Base-by-base conservation (phyloP, 2,888 invertebrate genomes). In the Ormyrus rosae region DNA sequence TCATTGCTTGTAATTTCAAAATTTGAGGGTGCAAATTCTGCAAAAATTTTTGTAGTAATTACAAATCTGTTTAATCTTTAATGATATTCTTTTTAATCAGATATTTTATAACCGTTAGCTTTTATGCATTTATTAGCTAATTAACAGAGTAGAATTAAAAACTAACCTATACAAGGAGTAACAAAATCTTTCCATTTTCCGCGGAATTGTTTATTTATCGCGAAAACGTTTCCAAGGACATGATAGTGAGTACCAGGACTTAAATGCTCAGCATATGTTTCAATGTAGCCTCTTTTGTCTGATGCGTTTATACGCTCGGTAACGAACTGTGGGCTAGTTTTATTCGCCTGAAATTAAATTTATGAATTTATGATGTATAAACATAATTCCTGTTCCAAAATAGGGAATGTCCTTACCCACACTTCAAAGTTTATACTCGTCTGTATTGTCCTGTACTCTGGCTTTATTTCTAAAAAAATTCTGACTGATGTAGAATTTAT, bases 101-200 rank as follows among this genome's bases (percentile, higher is more conserved):
- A 19, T 19, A 19, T 19, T 19, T 19, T 19, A 19, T 19, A 19
- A 19, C 19, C 19, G 19, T 19, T 19, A 19, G 19, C 19, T 19
- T 19, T 19, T 19, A 19, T 19, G 19, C 19, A 19, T 19, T 19
- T 19, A 19, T 6, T 19, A 60, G 11, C 34, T n/a, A 63, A 13
- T 53, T 10, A 8, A 19, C 6, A n/a, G 45, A 53, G 1, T 6
- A 53, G 5, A 72, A 81, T 79, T 74, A 19, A 19, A 19, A 19
- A 19, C 19, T 19, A 19, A 87, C 87, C 63, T 53, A 58, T 81
- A 68, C 87, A 87, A 0, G 11, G 45, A 0, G 85, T 85, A 0
- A 81, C 81, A 34, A 82, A 83, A 51, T 73, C 74, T 9, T 0
- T 3, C 80, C 73, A 82, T 34, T 78, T 8, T 0, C 84, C 81